phyloP scores from a whole-genome alignment of 2,113 vertebrate species.

The Sceloporus undulatus region DNA sequence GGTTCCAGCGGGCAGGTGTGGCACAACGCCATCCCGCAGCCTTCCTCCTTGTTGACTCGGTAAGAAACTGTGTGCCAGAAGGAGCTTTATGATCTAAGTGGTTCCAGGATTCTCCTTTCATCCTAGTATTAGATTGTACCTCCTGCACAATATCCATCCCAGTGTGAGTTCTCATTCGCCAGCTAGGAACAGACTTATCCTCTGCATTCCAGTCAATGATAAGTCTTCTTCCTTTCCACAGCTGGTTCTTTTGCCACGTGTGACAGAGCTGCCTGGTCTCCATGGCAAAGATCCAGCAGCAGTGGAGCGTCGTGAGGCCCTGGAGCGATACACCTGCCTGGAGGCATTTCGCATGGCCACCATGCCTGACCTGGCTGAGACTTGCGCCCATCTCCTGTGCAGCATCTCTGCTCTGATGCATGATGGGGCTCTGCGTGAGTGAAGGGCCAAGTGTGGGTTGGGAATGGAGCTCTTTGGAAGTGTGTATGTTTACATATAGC shows the following conservation, averaged over 20 bases:
- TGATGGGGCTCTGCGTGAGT: slow-evolving; percentile 83
- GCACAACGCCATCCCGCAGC: slow-evolving; percentile 76
- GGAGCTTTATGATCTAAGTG: not conserved
- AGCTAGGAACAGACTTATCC: not conserved
- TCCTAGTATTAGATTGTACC: not conserved
- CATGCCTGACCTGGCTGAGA: slow-evolving; percentile 77
- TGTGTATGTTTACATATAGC: not conserved
- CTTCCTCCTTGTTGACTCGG: slow-evolving; percentile 88
- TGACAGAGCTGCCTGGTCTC: slow-evolving; percentile 84
- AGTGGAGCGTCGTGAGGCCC: slow-evolving; percentile 74
- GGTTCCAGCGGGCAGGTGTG: slow-evolving; percentile 82
- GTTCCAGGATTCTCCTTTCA: not conserved
- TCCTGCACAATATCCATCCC: not conserved
- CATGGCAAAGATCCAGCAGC: slow-evolving; percentile 67
- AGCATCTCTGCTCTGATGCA: slow-evolving; percentile 86
- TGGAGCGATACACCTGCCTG: slow-evolving; percentile 85
- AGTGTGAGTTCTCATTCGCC: not conserved
- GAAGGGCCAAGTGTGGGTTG: accelerated
- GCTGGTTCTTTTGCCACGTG: slow-evolving; percentile 84
- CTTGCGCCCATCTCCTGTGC: slow-evolving; percentile 84
- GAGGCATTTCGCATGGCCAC: slow-evolving; percentile 84
- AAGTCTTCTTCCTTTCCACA: slow-evolving; percentile 33
- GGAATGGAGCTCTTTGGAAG: not conserved
- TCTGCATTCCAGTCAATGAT: not conserved
- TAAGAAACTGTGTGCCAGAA: slow-evolving; percentile 66